Evolutionary conservation across 2,797 vertebrate species (phyloP), one percentile per base, ranked within the genome.

Genomic region (Crocidura indochinensis): DNA sequence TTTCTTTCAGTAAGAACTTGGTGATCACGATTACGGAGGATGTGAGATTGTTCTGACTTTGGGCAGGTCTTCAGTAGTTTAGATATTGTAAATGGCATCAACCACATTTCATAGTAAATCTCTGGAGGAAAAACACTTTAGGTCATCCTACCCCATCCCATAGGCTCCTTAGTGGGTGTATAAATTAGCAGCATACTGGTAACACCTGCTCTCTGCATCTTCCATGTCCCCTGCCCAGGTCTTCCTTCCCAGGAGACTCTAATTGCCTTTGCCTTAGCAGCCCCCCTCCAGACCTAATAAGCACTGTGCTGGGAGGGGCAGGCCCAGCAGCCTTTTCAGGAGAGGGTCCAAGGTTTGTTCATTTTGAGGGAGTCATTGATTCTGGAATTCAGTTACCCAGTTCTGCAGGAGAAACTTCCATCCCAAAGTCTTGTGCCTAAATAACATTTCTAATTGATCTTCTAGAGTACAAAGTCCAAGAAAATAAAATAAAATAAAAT

Each of bases 361-460:
- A 8, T 8, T 10, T 8, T 7, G 9, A 7, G 2, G 4, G 6
- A 56, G 14, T 26, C 49, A 80, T 2, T 29, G 27, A 76, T 60
- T 9, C 64, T 46, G 27, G 10, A 10, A 74, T 10, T 46, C 29
- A 53, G 67, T 10, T 6, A 11, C 29, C 24, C 0, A 17, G 26
- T 5, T 15, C 4, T 49, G 4, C 71, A 71, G 17, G 53, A 73
- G 51, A 71, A 53, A 2, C 2, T 19, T 69, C 31, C 64, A 17
- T 62, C 81, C 65, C 51, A 92, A 87, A 84, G 10, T 19, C 38
- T 31, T 64, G 27, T 6, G 87, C 62, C n/a, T 79, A 53, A 53
- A 49, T 31, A 60, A 64, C 0, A 0, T 64, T 79, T 82, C 78
- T 87, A 26, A 67, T 56, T n/a, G 44, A 72, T 38, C 10, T 65